These are phyloP conservation scores for Sebastes hopkinsi DNA, from an alignment of 2,797 vertebrate species.

Conservation along the genomic window DNA sequence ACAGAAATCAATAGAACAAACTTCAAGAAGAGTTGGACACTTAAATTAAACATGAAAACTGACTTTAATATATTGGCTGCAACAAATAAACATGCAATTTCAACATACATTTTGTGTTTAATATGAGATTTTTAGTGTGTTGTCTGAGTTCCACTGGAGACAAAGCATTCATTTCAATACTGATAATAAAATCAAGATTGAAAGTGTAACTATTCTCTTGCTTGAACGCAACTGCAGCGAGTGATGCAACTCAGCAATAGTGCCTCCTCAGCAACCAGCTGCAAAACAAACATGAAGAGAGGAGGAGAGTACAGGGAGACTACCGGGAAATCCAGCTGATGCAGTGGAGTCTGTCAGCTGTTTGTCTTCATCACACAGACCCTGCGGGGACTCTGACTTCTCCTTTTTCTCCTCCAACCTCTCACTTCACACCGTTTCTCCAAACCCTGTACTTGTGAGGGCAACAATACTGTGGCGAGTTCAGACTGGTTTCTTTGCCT, in stretches of 20 bases:
- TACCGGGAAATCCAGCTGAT: constrained; percentile 45
- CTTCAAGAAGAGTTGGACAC: neutral
- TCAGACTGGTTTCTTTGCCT: constrained; percentile 58
- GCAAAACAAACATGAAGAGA: constrained; percentile 53
- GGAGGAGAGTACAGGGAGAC: constrained; percentile 27
- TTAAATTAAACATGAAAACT: neutral
- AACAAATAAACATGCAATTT: neutral
- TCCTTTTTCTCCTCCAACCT: constrained; percentile 41
- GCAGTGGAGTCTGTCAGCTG: constrained; percentile 61
- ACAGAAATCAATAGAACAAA: neutral
- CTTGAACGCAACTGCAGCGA: neutral
- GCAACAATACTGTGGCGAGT: constrained; percentile 54
- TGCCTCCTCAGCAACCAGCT: constrained; percentile 51
- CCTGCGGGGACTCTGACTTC: constrained; percentile 52
- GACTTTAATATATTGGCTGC: neutral
- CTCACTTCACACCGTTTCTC: constrained; percentile 45
- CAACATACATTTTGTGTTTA: neutral
- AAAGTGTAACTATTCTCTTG: neutral
- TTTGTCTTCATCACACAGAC: constrained; percentile 57
- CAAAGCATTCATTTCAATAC: neutral
- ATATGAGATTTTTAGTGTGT: neutral
- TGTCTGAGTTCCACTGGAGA: neutral
- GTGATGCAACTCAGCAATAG: constrained; percentile 24
- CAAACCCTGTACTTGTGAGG: constrained; percentile 65
- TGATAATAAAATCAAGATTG: neutral